Evolutionary conservation across 2,797 vertebrate genomes (phyloP), one percentile per base, ranked within the genome.

Genomic region (Glyptemys insculpta): DNA sequence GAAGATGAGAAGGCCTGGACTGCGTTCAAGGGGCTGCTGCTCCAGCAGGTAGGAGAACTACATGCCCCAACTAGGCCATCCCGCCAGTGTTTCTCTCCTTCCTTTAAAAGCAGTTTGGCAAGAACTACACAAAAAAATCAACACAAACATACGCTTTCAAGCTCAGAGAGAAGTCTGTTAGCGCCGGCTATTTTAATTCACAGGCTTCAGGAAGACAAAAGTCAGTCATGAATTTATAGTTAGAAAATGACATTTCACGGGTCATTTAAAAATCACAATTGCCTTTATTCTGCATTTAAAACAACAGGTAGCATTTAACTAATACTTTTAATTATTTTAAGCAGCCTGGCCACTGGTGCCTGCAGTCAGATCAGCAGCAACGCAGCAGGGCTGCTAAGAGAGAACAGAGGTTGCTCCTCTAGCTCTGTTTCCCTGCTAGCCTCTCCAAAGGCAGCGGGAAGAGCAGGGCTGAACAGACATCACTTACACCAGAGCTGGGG

Each of bases 291-390:
- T 85, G 84, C 81, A 25, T 76, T 90, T 95, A 91, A 94, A 92
- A 81, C 49, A 80, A 82, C 68, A 91, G 57, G 79, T 89, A 91
- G 93, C 23, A 41, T 37, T 95, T 92, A 94, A 96, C 80, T 72
- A 78, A 74, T 31, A 23, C 34, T 90, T 92, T 83, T 37, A 23
- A 85, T 83, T 80, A 27, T 14, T 34, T 94, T 16, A 89, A 94
- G 76, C 34, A 81, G 72, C 47, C 89, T 10, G 53, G 21, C 89
- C 88, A 54, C 34, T 72, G n/a, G n/a, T 18, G 65, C 65, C 62
- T 68, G 16, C 65, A n/a, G n/a, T 68, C 44, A 89, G 37, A 56
- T 8, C 12, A 89, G 87, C 82, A 93, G 12, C 65, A 37, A 21
- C 4, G 27, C 14, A 72, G 65, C n/a, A 5, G 15, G n/a, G n/a